phyloP scores from a whole-genome alignment of 2,797 vertebrate species.

The Lepus townsendii region DNA sequence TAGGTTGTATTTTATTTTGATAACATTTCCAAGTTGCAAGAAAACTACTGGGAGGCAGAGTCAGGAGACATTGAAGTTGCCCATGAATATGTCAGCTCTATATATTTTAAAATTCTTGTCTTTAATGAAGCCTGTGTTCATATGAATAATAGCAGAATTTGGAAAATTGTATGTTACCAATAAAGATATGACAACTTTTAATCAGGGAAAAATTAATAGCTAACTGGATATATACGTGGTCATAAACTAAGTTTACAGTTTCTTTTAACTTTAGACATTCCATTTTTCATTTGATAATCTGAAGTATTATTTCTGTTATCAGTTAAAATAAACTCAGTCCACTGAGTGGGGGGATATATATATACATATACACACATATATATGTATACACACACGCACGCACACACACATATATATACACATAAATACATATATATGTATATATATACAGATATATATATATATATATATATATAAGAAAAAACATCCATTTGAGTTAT shows the following conservation, averaged over 20 bases:
- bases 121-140: neutral
- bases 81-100: neutral
- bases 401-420: no score
- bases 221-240: neutral
- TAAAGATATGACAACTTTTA: constrained; percentile 2
- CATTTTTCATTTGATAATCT: constrained; percentile 50
- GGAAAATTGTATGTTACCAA: neutral
- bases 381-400: no score
- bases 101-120: neutral
- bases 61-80: neutral
- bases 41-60: neutral
- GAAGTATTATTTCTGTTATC: constrained; percentile 60
- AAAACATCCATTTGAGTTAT: constrained; percentile 19
- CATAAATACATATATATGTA: no score
- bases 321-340: constrained; percentile 5
- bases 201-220: neutral
- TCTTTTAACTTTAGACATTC: neutral
- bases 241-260: constrained; percentile 13
- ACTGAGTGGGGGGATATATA: neutral
- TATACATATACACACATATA: neutral
- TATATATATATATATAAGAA: neutral
- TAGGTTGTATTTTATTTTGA: constrained; percentile 8
- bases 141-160: constrained; percentile 14
- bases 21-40: neutral
- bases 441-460: no score